Conservation (phyloP, 2,888 invertebrate genomes). For the Stenchaetothrips biformis region DNA sequence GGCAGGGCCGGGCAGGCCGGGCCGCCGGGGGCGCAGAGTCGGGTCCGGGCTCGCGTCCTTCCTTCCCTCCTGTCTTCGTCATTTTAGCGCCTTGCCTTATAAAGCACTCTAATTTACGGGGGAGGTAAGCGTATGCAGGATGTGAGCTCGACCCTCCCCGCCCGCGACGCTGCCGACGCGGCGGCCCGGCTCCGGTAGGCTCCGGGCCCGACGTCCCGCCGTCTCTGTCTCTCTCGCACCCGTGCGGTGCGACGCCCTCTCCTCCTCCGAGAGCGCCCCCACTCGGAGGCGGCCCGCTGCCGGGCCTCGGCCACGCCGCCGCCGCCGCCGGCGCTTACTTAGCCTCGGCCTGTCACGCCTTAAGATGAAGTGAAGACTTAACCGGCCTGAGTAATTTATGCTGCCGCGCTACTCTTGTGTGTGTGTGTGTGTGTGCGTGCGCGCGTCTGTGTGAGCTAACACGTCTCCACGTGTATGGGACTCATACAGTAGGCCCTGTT, state of each 20-base stretch:
- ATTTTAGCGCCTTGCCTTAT: not conserved
- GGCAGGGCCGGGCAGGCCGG: too few relatives aligned
- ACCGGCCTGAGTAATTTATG: slow-evolving; percentile 12
- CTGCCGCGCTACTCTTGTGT: not conserved
- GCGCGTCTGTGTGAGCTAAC: not conserved
- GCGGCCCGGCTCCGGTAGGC: too few relatives aligned
- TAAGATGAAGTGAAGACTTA: slow-evolving; percentile 25
- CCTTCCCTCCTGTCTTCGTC: too few relatives aligned
- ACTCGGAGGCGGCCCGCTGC: not conserved
- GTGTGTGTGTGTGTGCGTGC: not conserved
- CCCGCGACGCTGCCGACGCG: not conserved
- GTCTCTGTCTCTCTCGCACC: too few relatives aligned
- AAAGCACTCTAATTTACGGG: slow-evolving; percentile 14
- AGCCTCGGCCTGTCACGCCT: not conserved
- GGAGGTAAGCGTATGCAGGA: slow-evolving; percentile 10
- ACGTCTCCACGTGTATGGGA: too few relatives aligned
- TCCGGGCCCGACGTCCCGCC: too few relatives aligned
- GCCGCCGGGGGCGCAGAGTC: too few relatives aligned
- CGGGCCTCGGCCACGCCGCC: not conserved
- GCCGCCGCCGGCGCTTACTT: not conserved
- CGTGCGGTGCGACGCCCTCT: too few relatives aligned
- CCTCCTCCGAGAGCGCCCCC: too few relatives aligned
- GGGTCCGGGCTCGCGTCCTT: too few relatives aligned
- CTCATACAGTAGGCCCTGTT: too few relatives aligned
- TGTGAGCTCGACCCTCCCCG: not conserved